These are phyloP conservation scores for Sympetrum striolatum DNA, from an alignment of 2,888 invertebrate genomes.

Conservation along the genomic window DNA sequence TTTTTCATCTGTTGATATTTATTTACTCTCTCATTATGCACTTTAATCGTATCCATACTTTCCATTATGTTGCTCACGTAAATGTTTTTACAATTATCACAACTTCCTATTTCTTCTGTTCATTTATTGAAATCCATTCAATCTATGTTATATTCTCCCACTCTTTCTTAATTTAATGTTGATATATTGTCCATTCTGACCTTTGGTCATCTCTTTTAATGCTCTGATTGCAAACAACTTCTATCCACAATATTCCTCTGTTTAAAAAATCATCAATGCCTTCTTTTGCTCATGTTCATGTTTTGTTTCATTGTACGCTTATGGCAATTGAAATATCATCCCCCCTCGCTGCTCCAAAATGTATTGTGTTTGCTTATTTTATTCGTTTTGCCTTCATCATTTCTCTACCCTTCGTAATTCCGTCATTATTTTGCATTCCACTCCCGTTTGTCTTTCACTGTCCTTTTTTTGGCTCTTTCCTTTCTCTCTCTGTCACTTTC, in stretches of 20 bases:
- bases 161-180: too few species aligned
- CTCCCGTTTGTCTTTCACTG: not conserved
- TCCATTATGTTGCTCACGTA: not conserved
- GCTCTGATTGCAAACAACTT: not conserved
- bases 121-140: not conserved
- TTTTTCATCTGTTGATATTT: not conserved
- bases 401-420: not conserved
- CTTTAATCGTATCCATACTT: not conserved
- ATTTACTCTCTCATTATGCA: not conserved
- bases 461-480: slow-evolving; percentile 33
- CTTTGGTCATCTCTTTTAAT: not conserved
- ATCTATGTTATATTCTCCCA: too few species aligned
- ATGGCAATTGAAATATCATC: too few species aligned
- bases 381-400: not conserved
- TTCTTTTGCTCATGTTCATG: not conserved
- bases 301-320: not conserved
- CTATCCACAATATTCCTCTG: not conserved
- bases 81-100: not conserved
- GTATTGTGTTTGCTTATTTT: not conserved
- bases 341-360: too few species aligned
- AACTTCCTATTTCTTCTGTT: not conserved
- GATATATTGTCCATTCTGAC: too few species aligned
- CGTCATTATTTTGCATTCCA: not conserved
- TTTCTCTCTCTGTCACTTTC: slow-evolving; percentile 14
- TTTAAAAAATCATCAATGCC: not conserved